Conservation (phyloP, 2,797 vertebrate species). For the Epinephelus awoara region DNA sequence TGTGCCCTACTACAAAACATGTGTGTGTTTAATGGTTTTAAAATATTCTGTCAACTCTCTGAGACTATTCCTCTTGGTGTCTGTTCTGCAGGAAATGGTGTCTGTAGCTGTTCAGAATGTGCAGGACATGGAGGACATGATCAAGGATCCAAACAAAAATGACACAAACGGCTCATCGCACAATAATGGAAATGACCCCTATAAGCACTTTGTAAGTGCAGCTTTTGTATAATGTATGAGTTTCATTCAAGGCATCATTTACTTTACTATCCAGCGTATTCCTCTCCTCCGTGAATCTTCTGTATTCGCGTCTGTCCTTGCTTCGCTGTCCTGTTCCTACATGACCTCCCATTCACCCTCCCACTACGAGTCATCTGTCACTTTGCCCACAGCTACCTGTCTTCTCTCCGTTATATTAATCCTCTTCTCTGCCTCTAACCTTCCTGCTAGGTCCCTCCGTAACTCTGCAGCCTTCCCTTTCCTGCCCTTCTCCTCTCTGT, state of each 20-base stretch:
- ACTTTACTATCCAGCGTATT: not conserved
- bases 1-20: not conserved
- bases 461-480: conserved; percentile 4
- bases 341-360: conserved; percentile 28
- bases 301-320: not conserved
- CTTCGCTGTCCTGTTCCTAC: conserved; percentile 9
- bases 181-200: conserved; percentile 82
- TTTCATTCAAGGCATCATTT: not conserved
- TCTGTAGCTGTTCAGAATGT: conserved; percentile 86
- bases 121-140: conserved; percentile 86
- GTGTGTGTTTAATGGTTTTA: not conserved
- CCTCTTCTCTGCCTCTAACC: conserved; percentile 13
- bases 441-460: conserved; percentile 1
- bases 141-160: conserved; percentile 83
- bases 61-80: not conserved
- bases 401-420: conserved; percentile 28
- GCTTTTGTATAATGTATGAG: not conserved
- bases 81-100: conserved; percentile 88
- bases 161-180: conserved; percentile 69
- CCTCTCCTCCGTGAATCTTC: not conserved
- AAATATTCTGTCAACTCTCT: not conserved
- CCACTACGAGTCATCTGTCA: conserved; percentile 28
- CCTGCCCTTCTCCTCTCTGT: conserved; percentile 8
- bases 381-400: conserved; percentile 24
- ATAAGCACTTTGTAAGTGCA: conserved; percentile 91